Conservation (phyloP, 35 echinoderm and acorn worm species). For the Patiria miniata region DNA sequence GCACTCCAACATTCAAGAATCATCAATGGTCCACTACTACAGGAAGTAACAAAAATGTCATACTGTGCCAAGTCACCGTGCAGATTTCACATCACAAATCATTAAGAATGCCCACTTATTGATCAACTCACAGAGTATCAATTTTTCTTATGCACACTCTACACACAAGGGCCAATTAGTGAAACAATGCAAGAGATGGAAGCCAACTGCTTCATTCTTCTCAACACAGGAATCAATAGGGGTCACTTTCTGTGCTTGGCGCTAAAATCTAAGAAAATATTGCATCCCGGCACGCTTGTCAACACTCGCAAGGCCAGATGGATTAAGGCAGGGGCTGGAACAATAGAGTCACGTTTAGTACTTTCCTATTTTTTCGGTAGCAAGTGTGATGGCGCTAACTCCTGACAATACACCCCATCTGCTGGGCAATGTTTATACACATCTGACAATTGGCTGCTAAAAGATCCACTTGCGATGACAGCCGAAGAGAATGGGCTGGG, state of each 20-base stretch:
- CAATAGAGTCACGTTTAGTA: background rate
- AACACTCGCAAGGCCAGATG: background rate
- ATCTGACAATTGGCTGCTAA: constrained; percentile 30
- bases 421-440: background rate
- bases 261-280: background rate
- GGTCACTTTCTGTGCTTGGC: background rate
- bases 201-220: too few species aligned
- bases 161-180: too few species aligned
- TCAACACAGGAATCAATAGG: background rate
- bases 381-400: background rate
- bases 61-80: too few species aligned
- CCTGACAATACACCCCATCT: constrained; percentile 5
- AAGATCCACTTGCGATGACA: background rate
- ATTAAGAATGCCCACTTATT: too few species aligned
- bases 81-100: too few species aligned
- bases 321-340: background rate
- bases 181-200: too few species aligned
- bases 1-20: too few species aligned
- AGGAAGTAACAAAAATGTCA: too few species aligned
- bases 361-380: too few species aligned
- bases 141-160: too few species aligned
- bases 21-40: too few species aligned
- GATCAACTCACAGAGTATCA: too few species aligned
- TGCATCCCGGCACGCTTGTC: background rate
- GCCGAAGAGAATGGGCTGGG: background rate